Evolutionary conservation across 2,113 vertebrate species (phyloP).

Genomic region (Chamaetylas fuelleborni): DNA sequence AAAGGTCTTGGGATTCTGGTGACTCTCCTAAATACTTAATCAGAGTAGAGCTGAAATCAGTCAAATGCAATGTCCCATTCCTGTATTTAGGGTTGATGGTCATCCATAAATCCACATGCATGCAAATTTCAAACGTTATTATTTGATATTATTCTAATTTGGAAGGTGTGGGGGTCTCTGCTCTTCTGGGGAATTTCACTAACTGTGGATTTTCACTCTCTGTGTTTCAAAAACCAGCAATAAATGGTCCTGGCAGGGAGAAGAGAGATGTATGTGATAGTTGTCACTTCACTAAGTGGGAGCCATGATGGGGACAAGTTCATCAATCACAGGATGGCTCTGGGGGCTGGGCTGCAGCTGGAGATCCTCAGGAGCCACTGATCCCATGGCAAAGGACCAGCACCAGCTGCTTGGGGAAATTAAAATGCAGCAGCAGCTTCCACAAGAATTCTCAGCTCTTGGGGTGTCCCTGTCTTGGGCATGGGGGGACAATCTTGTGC

Average conservation of each 20-base stretch:
- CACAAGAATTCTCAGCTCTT: not conserved
- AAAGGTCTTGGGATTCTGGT: not conserved
- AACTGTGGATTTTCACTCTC: not conserved
- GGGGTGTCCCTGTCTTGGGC: not conserved
- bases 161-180: not conserved
- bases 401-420: not conserved
- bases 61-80: accelerated
- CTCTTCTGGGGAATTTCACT: not conserved
- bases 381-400: not conserved
- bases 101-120: not conserved
- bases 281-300: not conserved
- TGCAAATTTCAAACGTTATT: not conserved
- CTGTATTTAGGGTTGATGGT: not conserved
- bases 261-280: not conserved
- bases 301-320: not conserved
- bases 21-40: not conserved
- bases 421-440: not conserved
- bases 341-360: not conserved
- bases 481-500: not conserved
- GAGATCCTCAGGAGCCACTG: not conserved
- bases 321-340: not conserved
- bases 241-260: not conserved
- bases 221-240: not conserved
- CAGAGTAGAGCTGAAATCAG: not conserved
- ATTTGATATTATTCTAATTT: not conserved